Evolutionary conservation across 1,140 invertebrate species (phyloP).

Genomic region (Listronotus bonariensis): DNA sequence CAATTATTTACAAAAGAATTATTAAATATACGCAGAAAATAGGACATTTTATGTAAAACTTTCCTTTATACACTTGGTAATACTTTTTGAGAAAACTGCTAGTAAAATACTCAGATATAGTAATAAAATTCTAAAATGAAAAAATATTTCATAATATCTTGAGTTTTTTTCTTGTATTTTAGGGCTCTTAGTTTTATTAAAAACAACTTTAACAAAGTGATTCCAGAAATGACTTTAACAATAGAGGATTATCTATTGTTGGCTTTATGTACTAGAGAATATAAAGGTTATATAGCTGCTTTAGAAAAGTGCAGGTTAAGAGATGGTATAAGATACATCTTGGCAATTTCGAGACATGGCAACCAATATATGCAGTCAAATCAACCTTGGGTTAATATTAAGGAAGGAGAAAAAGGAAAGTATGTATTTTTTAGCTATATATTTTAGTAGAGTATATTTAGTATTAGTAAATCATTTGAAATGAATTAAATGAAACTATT

Average conservation of each 20-base stretch:
- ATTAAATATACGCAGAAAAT: too few species aligned
- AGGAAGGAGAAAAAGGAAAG: constrained; percentile 78
- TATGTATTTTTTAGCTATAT: constrained; percentile 55
- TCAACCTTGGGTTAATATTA: constrained; percentile 94
- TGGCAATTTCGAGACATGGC: constrained; percentile 88
- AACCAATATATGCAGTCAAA: constrained; percentile 96
- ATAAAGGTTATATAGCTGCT: constrained; percentile 76
- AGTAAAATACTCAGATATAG: too few species aligned
- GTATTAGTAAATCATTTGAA: too few species aligned
- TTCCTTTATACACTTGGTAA: too few species aligned
- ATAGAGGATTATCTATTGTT: constrained; percentile 78
- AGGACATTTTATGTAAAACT: too few species aligned
- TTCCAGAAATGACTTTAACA: constrained; percentile 74
- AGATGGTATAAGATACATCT: constrained; percentile 81
- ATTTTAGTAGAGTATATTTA: too few species aligned
- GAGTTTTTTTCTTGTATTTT: constrained; percentile 26
- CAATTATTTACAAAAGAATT: too few species aligned
- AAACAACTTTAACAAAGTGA: constrained; percentile 79
- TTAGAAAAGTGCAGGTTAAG: constrained; percentile 84
- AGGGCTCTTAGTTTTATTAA: constrained; percentile 87
- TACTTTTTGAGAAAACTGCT: too few species aligned
- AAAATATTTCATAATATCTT: too few species aligned
- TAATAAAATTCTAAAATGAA: too few species aligned
- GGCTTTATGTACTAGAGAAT: constrained; percentile 80
- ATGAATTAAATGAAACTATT: too few species aligned